These are phyloP conservation scores for Eriocheir sinensis DNA, from an alignment of 1,140 invertebrate species.

Conservation along the genomic window DNA sequence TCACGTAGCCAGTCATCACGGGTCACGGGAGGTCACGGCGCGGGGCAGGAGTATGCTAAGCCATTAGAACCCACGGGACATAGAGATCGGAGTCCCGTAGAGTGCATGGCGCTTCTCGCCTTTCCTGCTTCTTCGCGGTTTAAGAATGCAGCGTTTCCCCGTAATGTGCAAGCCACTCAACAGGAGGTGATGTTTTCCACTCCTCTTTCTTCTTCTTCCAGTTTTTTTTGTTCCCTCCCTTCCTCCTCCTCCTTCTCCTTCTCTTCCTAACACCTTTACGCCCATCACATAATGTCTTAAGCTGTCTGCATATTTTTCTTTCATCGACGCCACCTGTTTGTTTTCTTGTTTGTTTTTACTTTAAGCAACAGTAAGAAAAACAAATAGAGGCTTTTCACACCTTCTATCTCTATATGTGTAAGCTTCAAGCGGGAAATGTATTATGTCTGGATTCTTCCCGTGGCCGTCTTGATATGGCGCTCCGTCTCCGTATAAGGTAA, in stretches of 20 bases:
- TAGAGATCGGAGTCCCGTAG: neutral
- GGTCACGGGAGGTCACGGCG: neutral
- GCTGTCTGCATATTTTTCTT: neutral
- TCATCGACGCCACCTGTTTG: too few relatives aligned
- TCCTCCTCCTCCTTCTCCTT: neutral
- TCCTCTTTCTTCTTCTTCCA: neutral
- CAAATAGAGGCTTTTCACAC: too few relatives aligned
- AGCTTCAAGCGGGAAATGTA: too few relatives aligned
- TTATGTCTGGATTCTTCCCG: too few relatives aligned
- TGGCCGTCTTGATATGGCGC: too few relatives aligned
- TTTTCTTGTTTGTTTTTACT: neutral
- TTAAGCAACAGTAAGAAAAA: too few relatives aligned
- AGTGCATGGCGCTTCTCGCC: neutral
- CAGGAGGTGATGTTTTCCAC: neutral
- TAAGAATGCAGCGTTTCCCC: neutral
- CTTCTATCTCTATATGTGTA: too few relatives aligned
- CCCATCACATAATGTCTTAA: neutral
- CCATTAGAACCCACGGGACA: neutral
- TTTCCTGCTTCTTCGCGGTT: neutral
- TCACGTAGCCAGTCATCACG: slow-evolving; percentile 20
- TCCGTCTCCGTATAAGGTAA: too few relatives aligned
- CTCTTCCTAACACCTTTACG: too few relatives aligned
- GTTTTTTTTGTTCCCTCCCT: too few relatives aligned
- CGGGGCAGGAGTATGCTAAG: neutral
- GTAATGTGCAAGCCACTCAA: neutral